Base-by-base conservation (phyloP, 2,797 vertebrate genomes). In the Labeo calbasu region DNA sequence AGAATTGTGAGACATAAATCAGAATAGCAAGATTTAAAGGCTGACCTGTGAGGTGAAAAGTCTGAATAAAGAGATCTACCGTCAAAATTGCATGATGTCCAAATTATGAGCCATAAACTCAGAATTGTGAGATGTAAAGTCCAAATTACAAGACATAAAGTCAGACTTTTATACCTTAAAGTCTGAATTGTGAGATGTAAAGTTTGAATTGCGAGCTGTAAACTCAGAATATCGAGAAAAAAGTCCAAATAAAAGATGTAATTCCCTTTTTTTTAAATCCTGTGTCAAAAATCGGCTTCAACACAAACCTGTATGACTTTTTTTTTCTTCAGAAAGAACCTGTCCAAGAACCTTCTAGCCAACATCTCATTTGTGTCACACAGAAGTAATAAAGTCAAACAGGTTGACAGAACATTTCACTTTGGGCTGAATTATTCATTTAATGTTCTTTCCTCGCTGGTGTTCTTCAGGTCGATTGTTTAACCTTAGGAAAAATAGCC, bases 191-290 rank as follows among this genome's bases (percentile, higher is more conserved):
- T 0, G 51, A 8, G 51, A 55, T 0, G 51, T 55, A 53, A 53
- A 15, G 50, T 17, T 4, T 0, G 4, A 51, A 51, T 5, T 51
- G 1, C 5, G 5, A 51, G 50, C 4, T 1, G 4, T 51, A 51
- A 51, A 51, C 14, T 14, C 50, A 0, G 15, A 17, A 51, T 17
- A 51, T 0, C 0, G 3, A n/a, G 21, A 55, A 0, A 0, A 55
- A 55, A 55, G 51, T 0, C 51, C 9, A 10, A 46, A 8, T 7
- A 53, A 53, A 53, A 53, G 17, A 7, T 53, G 15, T 17, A 55
- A 19, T 53, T 19, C 17, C 17, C 6, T 55, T 57, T 57, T 57
- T n/a, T n/a, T n/a, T 57, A 32, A 21, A 21, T 55, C 53, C 15
- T 0, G 1, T n/a, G 9, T 10, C 11, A 3, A 23, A 59, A n/a